Conservation (phyloP, 1,140 invertebrate species). For the Euwallacea fornicatus region DNA sequence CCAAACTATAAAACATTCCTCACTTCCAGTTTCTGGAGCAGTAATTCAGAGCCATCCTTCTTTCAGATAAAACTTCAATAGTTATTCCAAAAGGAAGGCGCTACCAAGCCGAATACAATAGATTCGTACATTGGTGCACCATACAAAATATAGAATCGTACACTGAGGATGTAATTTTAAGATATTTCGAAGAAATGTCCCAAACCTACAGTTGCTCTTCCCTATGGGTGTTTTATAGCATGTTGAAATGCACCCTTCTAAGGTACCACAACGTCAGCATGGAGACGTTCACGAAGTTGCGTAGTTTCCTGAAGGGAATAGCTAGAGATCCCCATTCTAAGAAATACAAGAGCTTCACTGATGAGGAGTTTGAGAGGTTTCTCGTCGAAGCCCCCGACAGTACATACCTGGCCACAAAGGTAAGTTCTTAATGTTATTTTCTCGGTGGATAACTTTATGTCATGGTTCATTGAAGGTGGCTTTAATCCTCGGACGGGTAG, state of each 20-base stretch:
- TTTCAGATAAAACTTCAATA: no score
- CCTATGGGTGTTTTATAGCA: slow-evolving; percentile 43
- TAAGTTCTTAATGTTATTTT: slow-evolving; percentile 8
- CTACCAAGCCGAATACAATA: not conserved
- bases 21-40: no score
- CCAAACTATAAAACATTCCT: no score
- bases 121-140: slow-evolving; percentile 3
- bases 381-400: slow-evolving; percentile 31
- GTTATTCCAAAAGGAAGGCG: not conserved
- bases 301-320: slow-evolving; percentile 22
- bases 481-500: slow-evolving; percentile 33
- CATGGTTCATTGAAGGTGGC: slow-evolving; percentile 16
- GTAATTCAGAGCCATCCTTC: no score
- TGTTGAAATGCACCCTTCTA: slow-evolving; percentile 36
- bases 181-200: slow-evolving; percentile 44
- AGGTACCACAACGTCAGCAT: slow-evolving; percentile 5
- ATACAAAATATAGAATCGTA: slow-evolving; percentile 39
- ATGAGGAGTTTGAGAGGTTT: slow-evolving; percentile 35
- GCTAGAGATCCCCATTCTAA: slow-evolving; percentile 32
- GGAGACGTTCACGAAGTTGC: not conserved
- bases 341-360: slow-evolving; percentile 36
- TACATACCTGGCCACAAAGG: slow-evolving; percentile 22
- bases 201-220: slow-evolving; percentile 41
- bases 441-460: no score
- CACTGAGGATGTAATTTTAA: slow-evolving; percentile 40